Conservation (phyloP, 2,113 vertebrate species). For the Lepisosteus osseus region DNA sequence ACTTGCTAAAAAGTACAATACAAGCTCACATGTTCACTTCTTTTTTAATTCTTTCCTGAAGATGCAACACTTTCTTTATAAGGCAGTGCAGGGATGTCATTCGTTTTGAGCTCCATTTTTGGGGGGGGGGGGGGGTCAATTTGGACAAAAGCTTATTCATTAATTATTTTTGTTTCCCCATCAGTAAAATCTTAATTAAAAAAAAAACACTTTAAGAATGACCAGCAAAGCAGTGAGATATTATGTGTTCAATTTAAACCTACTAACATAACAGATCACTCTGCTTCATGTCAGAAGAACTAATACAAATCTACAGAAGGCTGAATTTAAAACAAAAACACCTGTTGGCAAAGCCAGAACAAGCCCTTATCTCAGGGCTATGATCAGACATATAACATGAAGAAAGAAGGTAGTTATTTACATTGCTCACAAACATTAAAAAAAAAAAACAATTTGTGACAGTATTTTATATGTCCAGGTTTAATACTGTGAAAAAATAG, state of each 20-base stretch:
- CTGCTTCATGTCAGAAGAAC: slow-evolving; percentile 17
- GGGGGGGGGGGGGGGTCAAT: too few species aligned
- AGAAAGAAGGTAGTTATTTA: slow-evolving; percentile 34
- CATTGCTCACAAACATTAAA: slow-evolving; percentile 3
- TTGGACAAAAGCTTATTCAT: too few species aligned
- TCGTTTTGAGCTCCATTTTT: too few species aligned
- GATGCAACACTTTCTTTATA: too few species aligned
- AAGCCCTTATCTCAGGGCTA: slow-evolving; percentile 32
- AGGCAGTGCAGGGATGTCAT: too few species aligned
- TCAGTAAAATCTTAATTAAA: slow-evolving; percentile 5
- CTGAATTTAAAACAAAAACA: slow-evolving; percentile 24
- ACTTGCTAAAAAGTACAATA: too few species aligned
- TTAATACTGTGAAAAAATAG: slow-evolving; percentile 1
- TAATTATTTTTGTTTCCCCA: too few species aligned
- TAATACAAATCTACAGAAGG: slow-evolving; percentile 5
- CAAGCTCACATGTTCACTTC: too few species aligned
- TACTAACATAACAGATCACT: not conserved
- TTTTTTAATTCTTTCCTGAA: too few species aligned
- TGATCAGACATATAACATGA: slow-evolving; percentile 20
- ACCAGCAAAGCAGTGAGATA: not conserved
- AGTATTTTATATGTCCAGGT: slow-evolving; percentile 18
- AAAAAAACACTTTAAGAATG: not conserved
- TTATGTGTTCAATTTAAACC: not conserved
- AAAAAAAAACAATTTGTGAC: slow-evolving; percentile 29
- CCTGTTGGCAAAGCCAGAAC: slow-evolving; percentile 30